phyloP scores from a whole-genome alignment of 2,888 invertebrate species.

The Drosophila meridionalis region DNA sequence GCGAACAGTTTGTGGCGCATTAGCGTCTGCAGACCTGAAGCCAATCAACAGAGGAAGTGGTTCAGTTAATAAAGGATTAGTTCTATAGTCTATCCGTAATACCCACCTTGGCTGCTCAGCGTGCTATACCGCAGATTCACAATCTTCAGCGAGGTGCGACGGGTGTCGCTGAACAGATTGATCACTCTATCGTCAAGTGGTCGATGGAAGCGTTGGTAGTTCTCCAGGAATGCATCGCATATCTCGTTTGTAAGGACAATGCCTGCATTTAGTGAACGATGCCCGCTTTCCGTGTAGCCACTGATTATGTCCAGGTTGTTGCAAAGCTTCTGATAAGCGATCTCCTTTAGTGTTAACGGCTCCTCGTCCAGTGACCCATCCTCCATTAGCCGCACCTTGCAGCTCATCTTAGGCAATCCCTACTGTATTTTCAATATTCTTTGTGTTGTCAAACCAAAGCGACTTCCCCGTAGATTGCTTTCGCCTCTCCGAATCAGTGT shows the following conservation, averaged over 20 bases:
- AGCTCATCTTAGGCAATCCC: slow-evolving; percentile 79
- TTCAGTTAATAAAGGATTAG: not conserved
- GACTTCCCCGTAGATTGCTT: not conserved
- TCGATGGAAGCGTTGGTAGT: slow-evolving; percentile 85
- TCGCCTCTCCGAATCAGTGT: too few relatives aligned
- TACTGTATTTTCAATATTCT: not conserved
- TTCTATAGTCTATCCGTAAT: not conserved
- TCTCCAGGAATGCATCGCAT: slow-evolving; percentile 87
- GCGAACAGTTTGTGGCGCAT: slow-evolving; percentile 90
- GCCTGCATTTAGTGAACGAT: slow-evolving; percentile 86
- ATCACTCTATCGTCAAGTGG: slow-evolving; percentile 89
- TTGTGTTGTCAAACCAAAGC: not conserved
- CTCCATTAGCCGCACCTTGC: slow-evolving; percentile 85
- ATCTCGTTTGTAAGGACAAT: slow-evolving; percentile 89
- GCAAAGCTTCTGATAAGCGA: slow-evolving; percentile 84
- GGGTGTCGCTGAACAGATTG: slow-evolving; percentile 89
- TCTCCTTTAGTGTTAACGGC: slow-evolving; percentile 84
- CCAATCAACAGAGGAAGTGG: not conserved
- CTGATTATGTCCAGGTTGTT: slow-evolving; percentile 84
- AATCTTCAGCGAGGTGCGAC: slow-evolving; percentile 88
- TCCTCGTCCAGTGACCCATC: slow-evolving; percentile 85
- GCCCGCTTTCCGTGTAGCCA: slow-evolving; percentile 64
- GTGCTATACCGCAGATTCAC: slow-evolving; percentile 90
- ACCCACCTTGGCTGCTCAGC: slow-evolving; percentile 89
- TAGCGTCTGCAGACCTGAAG: slow-evolving; percentile 87